phyloP scores from a whole-genome alignment of 2,888 invertebrate genomes.

The Hydrotaea diabolus region DNA sequence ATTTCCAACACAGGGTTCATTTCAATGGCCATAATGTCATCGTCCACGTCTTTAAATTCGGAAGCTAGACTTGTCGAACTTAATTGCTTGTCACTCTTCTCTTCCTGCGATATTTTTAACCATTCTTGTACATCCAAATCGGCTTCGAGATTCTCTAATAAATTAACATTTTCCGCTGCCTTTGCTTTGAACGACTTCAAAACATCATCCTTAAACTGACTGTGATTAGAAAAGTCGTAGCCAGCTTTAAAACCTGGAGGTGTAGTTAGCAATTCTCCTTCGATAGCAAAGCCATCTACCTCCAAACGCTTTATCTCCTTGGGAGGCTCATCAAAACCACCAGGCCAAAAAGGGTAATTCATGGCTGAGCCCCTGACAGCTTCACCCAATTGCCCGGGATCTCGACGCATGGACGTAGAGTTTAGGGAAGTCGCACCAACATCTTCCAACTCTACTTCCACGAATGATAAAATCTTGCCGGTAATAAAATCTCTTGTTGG shows the following conservation, averaged over 20 bases:
- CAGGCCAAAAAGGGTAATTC: conserved; percentile 94
- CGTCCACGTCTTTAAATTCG: conserved; percentile 76
- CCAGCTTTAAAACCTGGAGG: conserved; percentile 87
- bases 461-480: conserved; percentile 87
- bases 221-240: conserved; percentile 81
- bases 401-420: conserved; percentile 89
- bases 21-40: conserved; percentile 77
- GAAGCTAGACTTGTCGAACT: background rate
- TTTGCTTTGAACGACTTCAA: conserved; percentile 1
- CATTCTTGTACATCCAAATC: conserved; percentile 78
- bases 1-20: conserved; percentile 86
- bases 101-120: conserved; percentile 73
- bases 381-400: conserved; percentile 87
- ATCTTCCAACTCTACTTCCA: conserved; percentile 83
- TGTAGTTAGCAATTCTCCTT: conserved; percentile 80
- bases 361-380: conserved; percentile 87
- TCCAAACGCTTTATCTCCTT: conserved; percentile 80
- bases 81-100: background rate
- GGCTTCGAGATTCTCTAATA: conserved; percentile 76
- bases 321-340: conserved; percentile 86
- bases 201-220: conserved; percentile 68
- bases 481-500: conserved; percentile 86
- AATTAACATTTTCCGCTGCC: conserved; percentile 73
- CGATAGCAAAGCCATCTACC: conserved; percentile 80
- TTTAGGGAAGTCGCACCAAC: conserved; percentile 86